Percentiles rank a stretch among this genome's conserved stretches.
Evolutionary conservation across 2,113 vertebrate species (phyloP).

Genomic region (Daphoenositta chrysoptera): DNA sequence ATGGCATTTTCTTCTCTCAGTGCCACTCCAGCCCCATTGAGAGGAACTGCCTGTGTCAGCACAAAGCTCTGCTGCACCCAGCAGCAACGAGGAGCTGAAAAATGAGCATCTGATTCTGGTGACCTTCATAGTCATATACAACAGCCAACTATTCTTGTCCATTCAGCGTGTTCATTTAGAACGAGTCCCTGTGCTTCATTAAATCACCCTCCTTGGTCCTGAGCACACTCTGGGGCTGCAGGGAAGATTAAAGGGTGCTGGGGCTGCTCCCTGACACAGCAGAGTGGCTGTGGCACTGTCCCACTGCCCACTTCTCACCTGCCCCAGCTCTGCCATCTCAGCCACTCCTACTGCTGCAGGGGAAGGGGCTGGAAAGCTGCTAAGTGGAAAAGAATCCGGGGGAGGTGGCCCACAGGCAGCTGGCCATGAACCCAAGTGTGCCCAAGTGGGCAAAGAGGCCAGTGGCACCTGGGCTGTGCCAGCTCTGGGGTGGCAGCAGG

Average conservation of each 20-base stretch:
- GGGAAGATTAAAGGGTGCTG: neutral
- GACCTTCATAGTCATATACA: neutral
- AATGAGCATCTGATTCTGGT: neutral
- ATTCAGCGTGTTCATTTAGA: neutral
- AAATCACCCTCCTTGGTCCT: neutral
- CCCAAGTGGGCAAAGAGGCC: neutral
- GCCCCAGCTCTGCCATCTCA: neutral
- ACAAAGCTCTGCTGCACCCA: neutral
- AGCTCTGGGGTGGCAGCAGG: neutral
- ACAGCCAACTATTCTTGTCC: neutral
- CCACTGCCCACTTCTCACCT: neutral
- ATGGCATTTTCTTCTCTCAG: neutral
- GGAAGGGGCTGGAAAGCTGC: neutral
- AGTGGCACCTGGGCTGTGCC: fast-evolving
- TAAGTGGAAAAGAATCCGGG: neutral
- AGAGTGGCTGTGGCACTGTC: neutral
- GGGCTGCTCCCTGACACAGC: neutral
- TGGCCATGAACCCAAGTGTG: neutral
- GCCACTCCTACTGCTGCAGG: neutral
- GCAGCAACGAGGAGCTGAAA: neutral
- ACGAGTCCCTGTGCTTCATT: neutral
- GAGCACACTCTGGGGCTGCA: neutral
- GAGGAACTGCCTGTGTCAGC: neutral
- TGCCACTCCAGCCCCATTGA: neutral
- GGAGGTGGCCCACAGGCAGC: neutral